These are phyloP conservation scores for Noctua janthina DNA, from an alignment of 2,888 invertebrate genomes.

Conservation along the genomic window DNA sequence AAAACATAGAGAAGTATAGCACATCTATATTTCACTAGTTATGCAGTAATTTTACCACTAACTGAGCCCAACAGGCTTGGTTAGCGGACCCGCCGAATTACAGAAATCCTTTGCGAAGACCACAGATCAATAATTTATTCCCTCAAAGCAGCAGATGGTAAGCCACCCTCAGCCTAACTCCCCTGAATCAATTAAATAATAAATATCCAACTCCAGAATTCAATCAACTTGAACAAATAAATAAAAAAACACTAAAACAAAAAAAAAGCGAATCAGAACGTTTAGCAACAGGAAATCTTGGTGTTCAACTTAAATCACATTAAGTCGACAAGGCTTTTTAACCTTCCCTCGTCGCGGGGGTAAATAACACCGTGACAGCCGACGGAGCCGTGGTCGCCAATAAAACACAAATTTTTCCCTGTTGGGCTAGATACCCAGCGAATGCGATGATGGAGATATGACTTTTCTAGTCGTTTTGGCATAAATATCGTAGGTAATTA, in stretches of 20 bases:
- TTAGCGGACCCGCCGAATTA: neutral
- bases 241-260: slow-evolving; percentile 53
- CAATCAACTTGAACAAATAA: slow-evolving; percentile 52
- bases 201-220: slow-evolving; percentile 30
- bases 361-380: slow-evolving; percentile 79
- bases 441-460: slow-evolving; percentile 34
- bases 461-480: neutral
- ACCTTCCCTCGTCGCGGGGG: slow-evolving; percentile 69
- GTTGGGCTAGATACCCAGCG: slow-evolving; percentile 33
- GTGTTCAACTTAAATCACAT: slow-evolving; percentile 77
- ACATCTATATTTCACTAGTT: neutral
- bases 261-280: slow-evolving; percentile 63
- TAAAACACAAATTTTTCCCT: slow-evolving; percentile 85
- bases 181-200: slow-evolving; percentile 47
- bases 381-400: slow-evolving; percentile 80
- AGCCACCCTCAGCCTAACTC: neutral
- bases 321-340: slow-evolving; percentile 78
- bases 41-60: neutral
- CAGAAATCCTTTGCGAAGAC: neutral
- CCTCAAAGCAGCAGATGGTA: neutral
- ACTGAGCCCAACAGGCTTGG: neutral
- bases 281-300: slow-evolving; percentile 74
- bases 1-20: neutral
- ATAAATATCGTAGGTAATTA: neutral
- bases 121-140: slow-evolving; percentile 13